These are phyloP conservation scores for Atlantisia rogersi DNA, from an alignment of 2,113 vertebrate species.

Conservation along the genomic window DNA sequence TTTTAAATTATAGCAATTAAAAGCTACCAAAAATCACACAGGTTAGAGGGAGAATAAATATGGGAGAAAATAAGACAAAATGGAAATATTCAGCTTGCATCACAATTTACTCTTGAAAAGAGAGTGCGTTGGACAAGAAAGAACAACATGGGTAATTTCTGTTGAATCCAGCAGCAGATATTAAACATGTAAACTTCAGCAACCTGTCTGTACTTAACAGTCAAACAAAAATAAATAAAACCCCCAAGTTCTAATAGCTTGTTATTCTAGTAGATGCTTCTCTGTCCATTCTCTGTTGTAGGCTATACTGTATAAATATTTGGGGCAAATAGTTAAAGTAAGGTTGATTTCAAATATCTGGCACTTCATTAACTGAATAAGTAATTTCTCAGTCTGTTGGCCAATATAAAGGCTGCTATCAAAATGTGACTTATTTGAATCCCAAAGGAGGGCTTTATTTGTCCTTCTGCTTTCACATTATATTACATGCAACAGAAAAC, in stretches of 20 bases:
- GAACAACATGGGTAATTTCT: neutral
- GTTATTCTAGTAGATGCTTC: neutral
- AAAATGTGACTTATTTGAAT: neutral
- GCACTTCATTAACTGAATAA: neutral
- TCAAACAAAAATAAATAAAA: neutral
- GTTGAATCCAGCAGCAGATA: neutral
- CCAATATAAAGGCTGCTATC: neutral
- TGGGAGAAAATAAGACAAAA: neutral
- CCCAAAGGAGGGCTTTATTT: neutral
- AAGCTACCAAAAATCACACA: neutral
- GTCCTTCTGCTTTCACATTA: neutral
- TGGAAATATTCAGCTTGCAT: neutral
- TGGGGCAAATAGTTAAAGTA: neutral
- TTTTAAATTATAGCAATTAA: neutral
- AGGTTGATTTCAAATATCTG: neutral
- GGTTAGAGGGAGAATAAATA: neutral
- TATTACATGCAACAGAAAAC: neutral
- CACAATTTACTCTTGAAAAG: neutral
- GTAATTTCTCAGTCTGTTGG: neutral
- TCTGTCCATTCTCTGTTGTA: neutral
- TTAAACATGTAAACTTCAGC: neutral
- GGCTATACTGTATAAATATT: neutral
- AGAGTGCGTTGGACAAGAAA: neutral
- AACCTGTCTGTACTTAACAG: neutral
- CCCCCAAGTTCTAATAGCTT: neutral